Conservation (phyloP, 2,113 vertebrate species). For the Gallinago jamesoni region DNA sequence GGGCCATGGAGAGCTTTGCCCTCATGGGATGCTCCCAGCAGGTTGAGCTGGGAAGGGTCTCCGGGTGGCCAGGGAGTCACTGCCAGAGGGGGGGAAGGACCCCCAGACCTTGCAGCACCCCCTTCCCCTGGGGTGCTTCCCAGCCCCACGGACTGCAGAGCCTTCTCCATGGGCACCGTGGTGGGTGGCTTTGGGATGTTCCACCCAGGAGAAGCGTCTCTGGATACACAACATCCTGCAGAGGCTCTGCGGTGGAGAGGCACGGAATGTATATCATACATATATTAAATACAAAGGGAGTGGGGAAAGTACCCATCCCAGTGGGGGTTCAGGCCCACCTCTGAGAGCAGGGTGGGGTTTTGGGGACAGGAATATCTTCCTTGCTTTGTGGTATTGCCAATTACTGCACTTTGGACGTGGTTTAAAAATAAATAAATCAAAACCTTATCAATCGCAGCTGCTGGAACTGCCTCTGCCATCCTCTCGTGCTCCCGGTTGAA, state of each 20-base stretch:
- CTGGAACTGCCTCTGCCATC: rapidly evolving
- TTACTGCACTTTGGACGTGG: rapidly evolving
- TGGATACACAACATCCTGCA: rapidly evolving
- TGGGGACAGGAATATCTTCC: background rate
- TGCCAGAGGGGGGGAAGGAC: no score
- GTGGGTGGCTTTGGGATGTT: background rate
- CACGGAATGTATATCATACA: background rate
- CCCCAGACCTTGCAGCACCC: rapidly evolving
- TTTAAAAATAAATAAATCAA: background rate
- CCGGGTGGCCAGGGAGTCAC: background rate
- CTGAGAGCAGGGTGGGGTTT: background rate
- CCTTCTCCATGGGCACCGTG: rapidly evolving
- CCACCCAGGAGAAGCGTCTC: rapidly evolving
- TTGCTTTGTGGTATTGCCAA: background rate
- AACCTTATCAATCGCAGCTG: background rate
- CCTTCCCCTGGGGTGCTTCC: background rate
- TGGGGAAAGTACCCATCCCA: background rate
- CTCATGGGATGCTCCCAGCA: rapidly evolving
- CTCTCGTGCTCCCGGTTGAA: rapidly evolving
- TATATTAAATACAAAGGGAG: background rate
- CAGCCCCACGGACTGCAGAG: rapidly evolving
- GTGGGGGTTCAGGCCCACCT: background rate
- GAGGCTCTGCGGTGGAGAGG: background rate
- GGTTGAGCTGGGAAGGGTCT: background rate
- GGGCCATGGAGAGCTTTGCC: rapidly evolving